Conservation (phyloP, 1,140 invertebrate species). For the Drosophila kohkoa region DNA sequence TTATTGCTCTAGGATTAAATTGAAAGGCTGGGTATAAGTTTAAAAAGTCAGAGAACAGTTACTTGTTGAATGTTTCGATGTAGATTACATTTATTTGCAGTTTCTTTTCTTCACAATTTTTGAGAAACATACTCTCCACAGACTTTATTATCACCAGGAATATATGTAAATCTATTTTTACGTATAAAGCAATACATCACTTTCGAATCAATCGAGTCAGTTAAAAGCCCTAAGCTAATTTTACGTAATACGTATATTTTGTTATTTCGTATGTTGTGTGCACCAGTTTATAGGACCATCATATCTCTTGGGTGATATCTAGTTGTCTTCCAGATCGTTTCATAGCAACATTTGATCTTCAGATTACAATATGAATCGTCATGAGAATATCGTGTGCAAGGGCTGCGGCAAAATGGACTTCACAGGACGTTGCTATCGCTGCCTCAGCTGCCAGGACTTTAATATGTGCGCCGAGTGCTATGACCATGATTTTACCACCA, state of each 20-base stretch:
- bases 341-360: not conserved
- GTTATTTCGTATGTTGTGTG: constrained; percentile 42
- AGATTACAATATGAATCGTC: constrained; percentile 61
- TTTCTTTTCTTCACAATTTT: not conserved
- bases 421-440: constrained; percentile 65
- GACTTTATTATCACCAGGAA: constrained; percentile 38
- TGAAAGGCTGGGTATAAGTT: no score
- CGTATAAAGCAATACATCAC: constrained; percentile 21
- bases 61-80: constrained; percentile 4
- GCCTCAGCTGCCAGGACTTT: constrained; percentile 60
- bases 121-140: constrained; percentile 8
- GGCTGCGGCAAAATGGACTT: constrained; percentile 58
- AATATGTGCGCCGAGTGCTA: constrained; percentile 64
- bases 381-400: constrained; percentile 60
- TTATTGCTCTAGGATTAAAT: not conserved
- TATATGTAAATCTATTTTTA: constrained; percentile 16
- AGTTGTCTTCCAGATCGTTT: not conserved
- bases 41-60: not conserved
- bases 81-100: not conserved
- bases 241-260: constrained; percentile 24
- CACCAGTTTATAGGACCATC: constrained; percentile 24
- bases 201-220: constrained; percentile 30
- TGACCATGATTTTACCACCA: constrained; percentile 57
- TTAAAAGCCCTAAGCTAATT: constrained; percentile 27
- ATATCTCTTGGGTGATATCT: constrained; percentile 27